These are phyloP conservation scores for Drosophila hydei DNA, from an alignment of 1,140 invertebrate species.

Conservation along the genomic window DNA sequence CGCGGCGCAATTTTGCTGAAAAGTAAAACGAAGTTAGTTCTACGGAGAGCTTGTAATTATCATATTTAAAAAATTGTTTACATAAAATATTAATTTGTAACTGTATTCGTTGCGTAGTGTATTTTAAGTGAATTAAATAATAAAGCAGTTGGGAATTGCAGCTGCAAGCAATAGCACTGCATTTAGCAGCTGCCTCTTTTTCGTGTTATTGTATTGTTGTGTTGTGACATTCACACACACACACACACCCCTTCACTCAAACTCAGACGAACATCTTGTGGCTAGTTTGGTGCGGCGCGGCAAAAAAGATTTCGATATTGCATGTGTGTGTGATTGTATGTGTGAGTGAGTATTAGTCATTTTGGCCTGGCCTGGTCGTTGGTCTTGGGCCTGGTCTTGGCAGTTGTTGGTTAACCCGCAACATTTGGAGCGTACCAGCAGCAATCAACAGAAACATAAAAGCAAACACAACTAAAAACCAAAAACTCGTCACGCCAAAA, in stretches of 20 bases:
- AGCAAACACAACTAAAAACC: background rate
- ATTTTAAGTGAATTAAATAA: constrained; percentile 13
- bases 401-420: constrained; percentile 43
- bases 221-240: constrained; percentile 23
- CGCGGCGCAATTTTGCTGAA: constrained; percentile 36
- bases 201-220: constrained; percentile 29
- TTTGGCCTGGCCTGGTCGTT: constrained; percentile 56
- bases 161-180: constrained; percentile 33
- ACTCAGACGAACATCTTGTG: constrained; percentile 27
- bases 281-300: constrained; percentile 42
- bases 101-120: background rate
- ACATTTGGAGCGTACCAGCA: constrained; percentile 57
- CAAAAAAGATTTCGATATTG: constrained; percentile 40
- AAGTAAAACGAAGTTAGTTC: constrained; percentile 29
- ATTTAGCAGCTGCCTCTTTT: constrained; percentile 42
- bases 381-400: constrained; percentile 48
- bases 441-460: constrained; percentile 21
- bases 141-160: constrained; percentile 5
- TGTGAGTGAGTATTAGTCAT: constrained; percentile 64
- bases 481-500: constrained; percentile 21
- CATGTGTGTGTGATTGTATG: constrained; percentile 24
- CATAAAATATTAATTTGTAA: background rate
- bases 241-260: background rate
- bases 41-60: constrained; percentile 16
- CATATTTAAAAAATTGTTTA: constrained; percentile 3